Conservation (phyloP, 2,888 invertebrate species). For the Drosophila pegasa region DNA sequence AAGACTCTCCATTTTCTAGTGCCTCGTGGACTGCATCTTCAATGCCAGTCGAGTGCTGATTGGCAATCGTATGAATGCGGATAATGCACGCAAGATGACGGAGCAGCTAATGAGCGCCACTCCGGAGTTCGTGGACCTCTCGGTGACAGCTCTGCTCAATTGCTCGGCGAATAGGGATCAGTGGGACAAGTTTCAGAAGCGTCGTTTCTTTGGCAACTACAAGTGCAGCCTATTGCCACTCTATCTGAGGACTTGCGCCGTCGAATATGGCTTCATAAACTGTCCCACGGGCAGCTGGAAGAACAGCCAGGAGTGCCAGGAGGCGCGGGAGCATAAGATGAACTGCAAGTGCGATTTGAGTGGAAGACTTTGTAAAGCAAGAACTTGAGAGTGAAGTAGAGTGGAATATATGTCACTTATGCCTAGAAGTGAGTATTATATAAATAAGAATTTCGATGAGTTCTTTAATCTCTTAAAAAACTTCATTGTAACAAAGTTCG, state of each 20-base stretch:
- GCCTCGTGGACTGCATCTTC: constrained; percentile 57
- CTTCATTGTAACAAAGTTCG: background rate
- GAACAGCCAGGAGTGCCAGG: constrained; percentile 41
- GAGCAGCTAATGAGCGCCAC: constrained; percentile 34
- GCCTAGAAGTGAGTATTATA: background rate
- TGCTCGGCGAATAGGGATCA: constrained; percentile 28
- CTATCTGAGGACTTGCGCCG: constrained; percentile 35
- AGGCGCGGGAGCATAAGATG: constrained; percentile 29
- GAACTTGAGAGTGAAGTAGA: background rate
- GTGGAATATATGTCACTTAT: no score
- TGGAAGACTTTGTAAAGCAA: constrained; percentile 12
- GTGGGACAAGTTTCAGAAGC: constrained; percentile 10
- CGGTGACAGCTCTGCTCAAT: constrained; percentile 39
- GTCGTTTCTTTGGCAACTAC: background rate
- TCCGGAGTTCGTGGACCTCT: constrained; percentile 42
- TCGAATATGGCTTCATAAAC: constrained; percentile 39
- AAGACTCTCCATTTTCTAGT: constrained; percentile 39
- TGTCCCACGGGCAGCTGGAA: constrained; percentile 61
- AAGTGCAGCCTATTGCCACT: constrained; percentile 49
- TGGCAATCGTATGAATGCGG: constrained; percentile 30
- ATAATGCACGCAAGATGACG: constrained; percentile 39
- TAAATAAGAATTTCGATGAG: background rate
- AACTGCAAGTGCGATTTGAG: constrained; percentile 35
- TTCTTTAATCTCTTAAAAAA: background rate
- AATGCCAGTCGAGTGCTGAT: constrained; percentile 37